A percentile compares a stretch with the other conserved stretches of the same genome.
Evolutionary conservation across 2,888 invertebrate species (phyloP).

Genomic region (Dynastes maya): DNA sequence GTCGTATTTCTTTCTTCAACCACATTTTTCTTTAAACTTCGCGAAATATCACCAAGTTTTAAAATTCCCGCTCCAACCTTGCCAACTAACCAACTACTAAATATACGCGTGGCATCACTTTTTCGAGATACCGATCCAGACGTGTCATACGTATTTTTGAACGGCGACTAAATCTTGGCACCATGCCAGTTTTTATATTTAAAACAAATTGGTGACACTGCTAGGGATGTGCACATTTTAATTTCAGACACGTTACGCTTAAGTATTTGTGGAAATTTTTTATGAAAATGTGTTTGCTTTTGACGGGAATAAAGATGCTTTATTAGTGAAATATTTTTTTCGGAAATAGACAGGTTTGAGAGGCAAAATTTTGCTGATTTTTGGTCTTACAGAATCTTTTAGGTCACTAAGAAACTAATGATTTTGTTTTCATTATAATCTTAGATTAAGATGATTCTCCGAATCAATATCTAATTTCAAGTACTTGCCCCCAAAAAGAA

Average conservation of each 20-base stretch:
- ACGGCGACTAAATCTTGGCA: conserved; percentile 8
- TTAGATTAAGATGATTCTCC: no score
- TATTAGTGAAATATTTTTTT: no score
- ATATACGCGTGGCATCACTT: conserved; percentile 22
- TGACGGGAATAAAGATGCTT: no score
- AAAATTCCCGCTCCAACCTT: conserved; percentile 18
- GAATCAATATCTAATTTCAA: no score
- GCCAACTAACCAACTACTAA: neutral
- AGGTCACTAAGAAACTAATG: no score
- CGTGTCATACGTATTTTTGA: conserved; percentile 29
- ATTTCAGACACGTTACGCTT: neutral
- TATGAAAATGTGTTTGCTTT: neutral
- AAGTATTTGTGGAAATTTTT: neutral
- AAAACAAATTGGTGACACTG: conserved; percentile 20
- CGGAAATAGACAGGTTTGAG: no score
- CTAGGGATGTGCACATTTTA: neutral
- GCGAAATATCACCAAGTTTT: neutral
- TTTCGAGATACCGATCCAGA: conserved; percentile 17
- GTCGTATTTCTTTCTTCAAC: neutral
- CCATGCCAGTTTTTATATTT: conserved; percentile 30
- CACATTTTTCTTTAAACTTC: neutral
- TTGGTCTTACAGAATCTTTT: no score
- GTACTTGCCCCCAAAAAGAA: no score
- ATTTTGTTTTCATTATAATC: no score
- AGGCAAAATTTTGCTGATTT: no score